Evolutionary conservation across 2,113 vertebrate species (phyloP), one percentile per base, ranked within the genome.

Genomic region (Pollachius pollachius): DNA sequence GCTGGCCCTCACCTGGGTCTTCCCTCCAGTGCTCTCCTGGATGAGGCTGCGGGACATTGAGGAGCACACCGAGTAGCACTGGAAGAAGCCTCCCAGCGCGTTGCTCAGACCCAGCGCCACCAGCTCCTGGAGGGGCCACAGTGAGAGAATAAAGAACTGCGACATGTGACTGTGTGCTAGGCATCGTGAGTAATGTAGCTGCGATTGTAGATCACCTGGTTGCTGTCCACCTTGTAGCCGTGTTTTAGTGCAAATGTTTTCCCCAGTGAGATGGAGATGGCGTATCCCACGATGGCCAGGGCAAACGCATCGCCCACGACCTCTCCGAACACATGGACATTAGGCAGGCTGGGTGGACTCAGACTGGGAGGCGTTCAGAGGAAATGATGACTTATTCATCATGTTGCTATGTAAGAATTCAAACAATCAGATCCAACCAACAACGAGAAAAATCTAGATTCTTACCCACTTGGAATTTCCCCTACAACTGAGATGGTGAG

Each of bases 191-290:
- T 15, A 15, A 23, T 16, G 64, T n/a, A 25, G 52, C 19, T 64
- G 4, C 18, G 17, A 37, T 16, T 61, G 3, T 69, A 23, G 21
- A 85, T 86, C 77, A 98, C 97, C 95, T 99, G 97, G 85, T 96
- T 99, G 87, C 94, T 97, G 80, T 99, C 95, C 80, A 99, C 94
- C 64, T 94, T 95, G 91, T 99, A 99, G 74, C 96, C 96, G 0
- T 99, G 94, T 84, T 95, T 97, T 68, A 98, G 85, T 54, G 94
- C 95, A 84, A 99, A 99, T 69, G 95, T 99, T 93, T 99, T 98
- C 62, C 96, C 97, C 18, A 99, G 88, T 0, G 97, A 99, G 85
- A 98, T 94, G 76, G 94, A 95, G 67, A 99, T 94, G 81, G 96
- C 96, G 0, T 97, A 99, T 63, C 95, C 95, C 23, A 99, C 96